A percentile compares a stretch with the other conserved stretches of the same genome.
phyloP scores from a whole-genome alignment of 1,140 invertebrate genomes.

The Stegodyphus dumicola region DNA sequence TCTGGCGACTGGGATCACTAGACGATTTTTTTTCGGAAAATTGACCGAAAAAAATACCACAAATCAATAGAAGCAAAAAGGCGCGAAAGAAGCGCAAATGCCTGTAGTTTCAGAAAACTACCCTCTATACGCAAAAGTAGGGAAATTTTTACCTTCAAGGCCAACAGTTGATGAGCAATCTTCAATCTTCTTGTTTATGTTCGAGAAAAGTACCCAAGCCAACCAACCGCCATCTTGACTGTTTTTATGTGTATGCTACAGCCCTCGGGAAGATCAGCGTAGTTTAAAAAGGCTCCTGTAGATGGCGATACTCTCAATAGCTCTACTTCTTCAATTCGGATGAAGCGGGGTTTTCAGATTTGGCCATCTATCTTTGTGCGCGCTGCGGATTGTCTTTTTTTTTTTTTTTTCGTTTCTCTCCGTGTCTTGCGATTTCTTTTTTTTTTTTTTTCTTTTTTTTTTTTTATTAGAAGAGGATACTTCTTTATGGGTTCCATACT shows the following conservation, averaged over 20 bases:
- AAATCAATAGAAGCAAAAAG: constrained; percentile 40
- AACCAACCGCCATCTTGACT: constrained; percentile 61
- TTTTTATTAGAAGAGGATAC: constrained; percentile 2
- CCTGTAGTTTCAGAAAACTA: constrained; percentile 5
- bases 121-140: constrained; percentile 4
- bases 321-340: constrained; percentile 24
- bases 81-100: constrained; percentile 6
- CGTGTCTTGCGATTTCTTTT: not conserved
- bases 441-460: constrained; percentile 29
- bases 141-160: constrained; percentile 54
- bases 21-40: constrained; percentile 40
- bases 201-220: constrained; percentile 59
- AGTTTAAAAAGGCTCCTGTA: constrained; percentile 57
- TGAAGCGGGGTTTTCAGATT: constrained; percentile 57
- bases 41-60: constrained; percentile 16
- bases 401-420: constrained; percentile 7
- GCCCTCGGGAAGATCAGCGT: constrained; percentile 35
- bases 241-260: constrained; percentile 58
- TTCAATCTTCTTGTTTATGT: constrained; percentile 60
- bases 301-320: constrained; percentile 61
- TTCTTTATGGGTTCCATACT: constrained; percentile 48
- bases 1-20: constrained; percentile 8
- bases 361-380: constrained; percentile 53
- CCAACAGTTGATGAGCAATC: constrained; percentile 46
- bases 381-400: not conserved